Evolutionary conservation across 2,113 vertebrate genomes (phyloP).

Genomic region (Raja brachyura): DNA sequence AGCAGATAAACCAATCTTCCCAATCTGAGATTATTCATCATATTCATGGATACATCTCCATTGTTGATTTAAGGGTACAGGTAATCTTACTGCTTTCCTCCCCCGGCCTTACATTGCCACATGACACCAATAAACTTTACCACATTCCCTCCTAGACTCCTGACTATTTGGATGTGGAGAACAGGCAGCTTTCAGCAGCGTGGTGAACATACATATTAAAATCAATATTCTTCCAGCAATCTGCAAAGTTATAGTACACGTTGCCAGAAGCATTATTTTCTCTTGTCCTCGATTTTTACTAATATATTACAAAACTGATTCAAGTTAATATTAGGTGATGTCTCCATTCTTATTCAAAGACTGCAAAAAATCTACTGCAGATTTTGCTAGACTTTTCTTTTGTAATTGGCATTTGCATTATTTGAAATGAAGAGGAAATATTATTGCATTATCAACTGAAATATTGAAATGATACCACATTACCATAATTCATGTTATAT

Average conservation of each 20-base stretch:
- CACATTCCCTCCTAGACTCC: too few species aligned
- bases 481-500: conserved; percentile 30
- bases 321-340: neutral
- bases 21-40: neutral
- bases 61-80: neutral
- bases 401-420: neutral
- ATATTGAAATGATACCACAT: conserved; percentile 11
- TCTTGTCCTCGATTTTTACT: neutral
- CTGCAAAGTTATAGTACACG: neutral
- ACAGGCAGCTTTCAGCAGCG: neutral
- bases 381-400: neutral
- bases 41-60: neutral
- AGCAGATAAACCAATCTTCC: neutral
- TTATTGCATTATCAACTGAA: neutral
- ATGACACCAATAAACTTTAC: neutral
- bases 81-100: neutral
- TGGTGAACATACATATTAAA: neutral
- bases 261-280: neutral
- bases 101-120: neutral
- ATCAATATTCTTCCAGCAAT: neutral
- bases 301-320: neutral
- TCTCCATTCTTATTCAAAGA: neutral
- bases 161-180: neutral
- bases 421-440: neutral
- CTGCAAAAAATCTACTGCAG: neutral